A percentile compares a stretch with the other conserved stretches of the same genome.
These are phyloP conservation scores for Darevskia mixta DNA, from an alignment of 2,797 vertebrate species.

Conservation along the genomic window DNA sequence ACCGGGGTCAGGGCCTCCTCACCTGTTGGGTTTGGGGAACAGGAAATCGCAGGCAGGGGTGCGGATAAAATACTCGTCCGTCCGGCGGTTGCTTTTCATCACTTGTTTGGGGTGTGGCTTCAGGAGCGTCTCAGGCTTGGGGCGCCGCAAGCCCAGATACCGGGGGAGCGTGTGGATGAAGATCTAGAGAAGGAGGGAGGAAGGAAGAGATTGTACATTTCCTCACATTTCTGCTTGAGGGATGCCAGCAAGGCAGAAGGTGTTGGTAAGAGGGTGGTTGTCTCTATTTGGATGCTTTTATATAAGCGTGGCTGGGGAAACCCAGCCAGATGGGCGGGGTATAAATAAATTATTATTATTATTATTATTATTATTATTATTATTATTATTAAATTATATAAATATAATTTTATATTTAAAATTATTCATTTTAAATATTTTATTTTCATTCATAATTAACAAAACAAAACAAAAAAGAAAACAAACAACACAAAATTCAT, in stretches of 20 bases:
- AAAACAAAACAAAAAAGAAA: too few relatives aligned
- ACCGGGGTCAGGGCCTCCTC: constrained; percentile 28
- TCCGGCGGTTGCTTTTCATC: constrained; percentile 71
- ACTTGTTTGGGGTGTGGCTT: constrained; percentile 66
- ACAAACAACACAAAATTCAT: too few relatives aligned
- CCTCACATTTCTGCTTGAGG: not conserved
- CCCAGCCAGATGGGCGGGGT: too few relatives aligned
- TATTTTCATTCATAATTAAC: too few relatives aligned
- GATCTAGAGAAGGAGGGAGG: constrained; percentile 76
- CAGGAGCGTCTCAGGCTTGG: constrained; percentile 82
- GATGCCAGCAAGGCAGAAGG: not conserved
- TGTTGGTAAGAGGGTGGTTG: not conserved
- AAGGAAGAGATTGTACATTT: not conserved
- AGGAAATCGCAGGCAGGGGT: constrained; percentile 85
- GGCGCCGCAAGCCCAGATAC: constrained; percentile 86
- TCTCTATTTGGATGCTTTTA: not conserved
- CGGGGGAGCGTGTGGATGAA: constrained; percentile 89
- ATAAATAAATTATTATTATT: too few relatives aligned
- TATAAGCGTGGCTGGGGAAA: too few relatives aligned
- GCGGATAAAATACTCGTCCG: constrained; percentile 92
- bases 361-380: too few relatives aligned
- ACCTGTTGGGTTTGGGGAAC: constrained; percentile 89
- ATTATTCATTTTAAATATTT: too few relatives aligned
- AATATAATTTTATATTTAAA: too few relatives aligned
- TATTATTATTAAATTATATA: too few relatives aligned